Base-by-base conservation (phyloP, 2,113 vertebrate species). In the Noturus placidus region DNA sequence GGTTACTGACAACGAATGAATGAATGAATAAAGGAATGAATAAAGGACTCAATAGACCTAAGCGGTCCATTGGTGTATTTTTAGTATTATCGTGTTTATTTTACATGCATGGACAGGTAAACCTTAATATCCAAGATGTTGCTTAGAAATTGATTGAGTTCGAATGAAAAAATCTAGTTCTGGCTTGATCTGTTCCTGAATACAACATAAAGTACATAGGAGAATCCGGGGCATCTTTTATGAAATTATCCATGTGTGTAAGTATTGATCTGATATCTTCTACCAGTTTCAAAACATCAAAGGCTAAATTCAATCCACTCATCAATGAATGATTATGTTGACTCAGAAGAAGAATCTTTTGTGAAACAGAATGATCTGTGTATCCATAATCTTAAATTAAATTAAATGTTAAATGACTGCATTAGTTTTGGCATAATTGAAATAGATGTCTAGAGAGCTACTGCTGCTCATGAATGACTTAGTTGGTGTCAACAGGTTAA, bases 401-500 rank as follows among this genome's bases (percentile, higher is more conserved):
- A 46, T 46, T 46, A 0, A 5, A 19, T 50, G 33, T 46, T 83
- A 67, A 50, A 79, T 67, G 25, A 33, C 42, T 33, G 42, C 22
- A 33, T 54, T 52, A 63, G 74, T 50, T 20, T 35, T 79, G 42
- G 38, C 42, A 30, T 27, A n/a, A 27, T n/a, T 2, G 14, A n/a
- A 4, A 33, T 59, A 15, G 42, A 52, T 52, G 42, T 33, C 11
- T 13, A 80, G 22, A 67, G 65, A 78, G 50, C 59, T 59, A 15
- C 54, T 19, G 6, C 56, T 46, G 13, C 25, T 61, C 57, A 30
- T 74, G 30, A 85, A 70, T 74, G 69, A 22, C 17, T 76, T 46
- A n/a, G 70, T 85, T 14, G 33, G 15, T 77, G 72, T 46, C 8
- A 10, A 78, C 57, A 84, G 22, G 61, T 86, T 52, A 69, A 86